phyloP scores from a whole-genome alignment of 2,113 vertebrate genomes.

The Vidua macroura region DNA sequence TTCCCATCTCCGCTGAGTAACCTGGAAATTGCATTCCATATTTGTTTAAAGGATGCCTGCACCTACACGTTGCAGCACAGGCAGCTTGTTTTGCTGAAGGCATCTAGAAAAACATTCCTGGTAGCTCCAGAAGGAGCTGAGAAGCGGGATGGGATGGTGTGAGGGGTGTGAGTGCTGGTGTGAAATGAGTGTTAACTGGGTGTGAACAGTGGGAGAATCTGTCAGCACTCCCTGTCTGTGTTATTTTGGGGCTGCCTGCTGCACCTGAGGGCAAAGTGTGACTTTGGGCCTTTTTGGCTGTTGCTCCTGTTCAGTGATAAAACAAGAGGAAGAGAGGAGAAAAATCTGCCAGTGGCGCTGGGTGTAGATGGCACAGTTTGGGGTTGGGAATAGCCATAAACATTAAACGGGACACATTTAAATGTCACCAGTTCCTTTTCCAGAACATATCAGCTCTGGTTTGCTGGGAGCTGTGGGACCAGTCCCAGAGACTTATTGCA shows the following conservation, averaged over 20 bases:
- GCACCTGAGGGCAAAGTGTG: neutral
- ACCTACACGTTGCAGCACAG: neutral
- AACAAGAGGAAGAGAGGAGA: neutral
- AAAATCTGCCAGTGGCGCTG: neutral
- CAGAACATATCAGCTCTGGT: neutral
- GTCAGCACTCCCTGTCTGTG: neutral
- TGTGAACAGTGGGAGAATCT: neutral
- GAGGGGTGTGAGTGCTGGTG: neutral
- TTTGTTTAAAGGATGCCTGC: neutral
- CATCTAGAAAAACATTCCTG: neutral
- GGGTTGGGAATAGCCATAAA: neutral
- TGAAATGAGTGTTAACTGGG: neutral
- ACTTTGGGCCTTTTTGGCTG: neutral
- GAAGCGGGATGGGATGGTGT: neutral
- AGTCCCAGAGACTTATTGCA: neutral
- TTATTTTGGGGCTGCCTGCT: neutral
- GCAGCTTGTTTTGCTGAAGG: neutral
- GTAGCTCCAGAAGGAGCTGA: neutral
- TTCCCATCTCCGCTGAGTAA: neutral
- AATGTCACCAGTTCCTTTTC: neutral
- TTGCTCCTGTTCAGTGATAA: neutral
- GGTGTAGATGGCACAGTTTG: neutral
- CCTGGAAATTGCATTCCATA: neutral
- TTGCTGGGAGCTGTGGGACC: neutral
- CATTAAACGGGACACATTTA: neutral